A percentile compares a stretch with the other conserved stretches of the same genome.
phyloP scores from a whole-genome alignment of 1,140 invertebrate genomes.

The Hermetia illucens region DNA sequence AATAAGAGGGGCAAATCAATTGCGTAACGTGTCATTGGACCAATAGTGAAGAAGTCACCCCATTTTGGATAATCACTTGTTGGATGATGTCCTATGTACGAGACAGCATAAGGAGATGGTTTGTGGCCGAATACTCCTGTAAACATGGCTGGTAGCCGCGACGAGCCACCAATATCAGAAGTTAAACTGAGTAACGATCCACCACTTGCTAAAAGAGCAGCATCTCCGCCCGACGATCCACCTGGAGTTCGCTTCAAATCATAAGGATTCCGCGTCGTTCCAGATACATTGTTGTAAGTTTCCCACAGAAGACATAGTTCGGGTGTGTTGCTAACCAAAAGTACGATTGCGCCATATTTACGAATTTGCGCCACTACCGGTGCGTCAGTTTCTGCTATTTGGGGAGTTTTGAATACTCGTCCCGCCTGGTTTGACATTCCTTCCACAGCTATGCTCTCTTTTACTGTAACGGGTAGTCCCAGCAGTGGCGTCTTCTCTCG shows the following conservation, averaged over 20 bases:
- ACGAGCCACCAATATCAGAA: slow-evolving; percentile 73
- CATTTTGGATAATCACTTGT: slow-evolving; percentile 36
- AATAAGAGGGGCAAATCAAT: slow-evolving; percentile 61
- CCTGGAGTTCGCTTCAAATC: slow-evolving; percentile 57
- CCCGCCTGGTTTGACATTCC: slow-evolving; percentile 43
- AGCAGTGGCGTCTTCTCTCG: slow-evolving; percentile 41
- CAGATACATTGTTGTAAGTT: slow-evolving; percentile 74
- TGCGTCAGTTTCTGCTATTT: slow-evolving; percentile 53
- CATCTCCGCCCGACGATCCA: slow-evolving; percentile 67
- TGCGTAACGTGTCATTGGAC: slow-evolving; percentile 72
- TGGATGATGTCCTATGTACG: slow-evolving; percentile 41
- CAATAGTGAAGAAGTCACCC: slow-evolving; percentile 49
- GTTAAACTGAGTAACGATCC: slow-evolving; percentile 68
- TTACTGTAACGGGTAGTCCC: slow-evolving; percentile 52
- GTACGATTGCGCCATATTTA: slow-evolving; percentile 69
- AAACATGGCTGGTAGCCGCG: slow-evolving; percentile 71
- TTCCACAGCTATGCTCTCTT: slow-evolving; percentile 49
- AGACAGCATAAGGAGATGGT: slow-evolving; percentile 47
- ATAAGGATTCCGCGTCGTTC: slow-evolving; percentile 80
- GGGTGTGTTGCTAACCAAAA: slow-evolving; percentile 81
- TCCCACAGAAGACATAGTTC: slow-evolving; percentile 88
- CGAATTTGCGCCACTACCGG: slow-evolving; percentile 49
- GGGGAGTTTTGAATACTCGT: slow-evolving; percentile 32
- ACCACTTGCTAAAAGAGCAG: slow-evolving; percentile 49
- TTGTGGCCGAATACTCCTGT: slow-evolving; percentile 79